Evolutionary conservation across 2,888 invertebrate genomes (phyloP).

Genomic region (Aleiodes alternator): DNA sequence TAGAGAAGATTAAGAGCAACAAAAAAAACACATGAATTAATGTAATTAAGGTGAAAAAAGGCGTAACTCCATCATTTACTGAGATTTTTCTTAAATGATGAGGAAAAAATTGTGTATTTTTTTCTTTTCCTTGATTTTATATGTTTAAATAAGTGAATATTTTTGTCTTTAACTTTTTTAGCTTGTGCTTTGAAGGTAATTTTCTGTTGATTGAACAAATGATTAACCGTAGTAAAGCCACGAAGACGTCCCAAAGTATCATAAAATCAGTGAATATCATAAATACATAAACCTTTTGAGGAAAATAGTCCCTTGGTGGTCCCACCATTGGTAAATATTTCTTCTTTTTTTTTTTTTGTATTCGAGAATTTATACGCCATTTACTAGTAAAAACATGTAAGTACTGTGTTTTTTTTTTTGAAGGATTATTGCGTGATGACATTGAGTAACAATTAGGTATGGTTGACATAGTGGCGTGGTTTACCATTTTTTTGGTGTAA

Average conservation of each 20-base stretch:
- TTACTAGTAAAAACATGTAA: slow-evolving; percentile 18
- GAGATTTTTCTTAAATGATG: too few species aligned
- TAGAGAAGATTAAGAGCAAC: too few species aligned
- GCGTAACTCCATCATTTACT: too few species aligned
- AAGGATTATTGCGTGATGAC: slow-evolving; percentile 4
- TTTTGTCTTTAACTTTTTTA: too few species aligned
- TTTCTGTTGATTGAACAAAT: slow-evolving; percentile 15
- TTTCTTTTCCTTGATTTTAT: too few species aligned
- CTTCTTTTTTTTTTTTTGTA: not conserved
- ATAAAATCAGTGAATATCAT: slow-evolving; percentile 32
- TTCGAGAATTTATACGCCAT: slow-evolving; percentile 29
- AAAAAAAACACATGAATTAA: too few species aligned
- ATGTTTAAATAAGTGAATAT: too few species aligned
- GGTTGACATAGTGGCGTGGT: slow-evolving; percentile 58
- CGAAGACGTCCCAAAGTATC: slow-evolving; percentile 25
- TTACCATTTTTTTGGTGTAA: slow-evolving; percentile 60
- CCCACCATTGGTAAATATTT: slow-evolving; percentile 19
- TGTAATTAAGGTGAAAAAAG: too few species aligned
- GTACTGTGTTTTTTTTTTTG: slow-evolving; percentile 1
- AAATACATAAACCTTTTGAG: slow-evolving; percentile 40
- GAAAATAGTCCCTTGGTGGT: slow-evolving; percentile 31
- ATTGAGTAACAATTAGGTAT: slow-evolving; percentile 46
- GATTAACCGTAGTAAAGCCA: slow-evolving; percentile 32
- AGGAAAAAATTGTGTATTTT: too few species aligned
- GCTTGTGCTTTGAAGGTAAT: too few species aligned